phyloP scores from a whole-genome alignment of 1,140 invertebrate genomes.

The Mylabris phalerata region DNA sequence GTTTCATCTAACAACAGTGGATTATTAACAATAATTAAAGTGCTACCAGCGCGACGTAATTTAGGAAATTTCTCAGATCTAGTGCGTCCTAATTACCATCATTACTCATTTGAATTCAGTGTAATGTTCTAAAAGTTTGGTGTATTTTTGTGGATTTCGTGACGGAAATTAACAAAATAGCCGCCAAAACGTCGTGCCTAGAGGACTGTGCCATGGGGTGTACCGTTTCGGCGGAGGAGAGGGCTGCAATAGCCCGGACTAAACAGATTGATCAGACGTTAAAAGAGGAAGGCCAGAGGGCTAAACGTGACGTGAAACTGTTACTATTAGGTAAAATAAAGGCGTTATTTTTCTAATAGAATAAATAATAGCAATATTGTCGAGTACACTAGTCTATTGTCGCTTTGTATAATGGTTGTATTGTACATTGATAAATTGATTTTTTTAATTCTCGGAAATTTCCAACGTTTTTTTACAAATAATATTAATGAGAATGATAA shows the following conservation, averaged over 20 bases:
- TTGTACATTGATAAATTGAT: neutral
- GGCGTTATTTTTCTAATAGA: neutral
- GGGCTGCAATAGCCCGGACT: conserved; percentile 91
- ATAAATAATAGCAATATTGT: neutral
- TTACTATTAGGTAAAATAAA: conserved; percentile 82
- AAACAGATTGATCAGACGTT: conserved; percentile 96
- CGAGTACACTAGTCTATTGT: neutral
- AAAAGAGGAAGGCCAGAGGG: conserved; percentile 97
- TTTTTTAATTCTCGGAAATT: neutral
- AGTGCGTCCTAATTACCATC: no score
- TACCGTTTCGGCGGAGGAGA: conserved; percentile 96
- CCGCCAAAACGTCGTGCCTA: conserved; percentile 30
- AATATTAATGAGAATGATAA: neutral
- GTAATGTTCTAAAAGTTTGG: no score
- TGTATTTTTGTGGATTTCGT: no score
- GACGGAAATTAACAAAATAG: no score
- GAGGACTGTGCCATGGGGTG: conserved; percentile 74
- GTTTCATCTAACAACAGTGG: no score
- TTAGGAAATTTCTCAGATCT: no score
- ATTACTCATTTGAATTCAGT: no score
- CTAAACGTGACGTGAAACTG: conserved; percentile 98
- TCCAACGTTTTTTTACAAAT: neutral
- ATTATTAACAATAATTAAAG: no score
- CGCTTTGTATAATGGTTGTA: neutral
- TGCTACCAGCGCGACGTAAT: no score